A percentile compares a stretch with the other conserved stretches of the same genome.
phyloP scores from a whole-genome alignment of 2,888 invertebrate species.

The Altica lythri region DNA sequence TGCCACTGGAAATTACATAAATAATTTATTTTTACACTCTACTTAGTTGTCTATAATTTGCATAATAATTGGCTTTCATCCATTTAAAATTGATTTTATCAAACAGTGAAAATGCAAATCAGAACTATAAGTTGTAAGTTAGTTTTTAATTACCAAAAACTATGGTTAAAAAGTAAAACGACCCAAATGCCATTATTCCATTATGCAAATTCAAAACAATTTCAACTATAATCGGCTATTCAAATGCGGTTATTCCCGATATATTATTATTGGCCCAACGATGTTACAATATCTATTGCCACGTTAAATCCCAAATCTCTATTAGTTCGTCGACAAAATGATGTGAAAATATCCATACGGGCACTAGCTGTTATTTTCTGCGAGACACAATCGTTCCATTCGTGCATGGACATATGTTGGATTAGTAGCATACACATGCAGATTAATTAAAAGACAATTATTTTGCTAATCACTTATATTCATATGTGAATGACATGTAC shows the following conservation, averaged over 20 bases:
- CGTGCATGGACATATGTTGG: neutral
- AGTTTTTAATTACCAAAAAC: neutral
- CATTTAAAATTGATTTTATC: no score
- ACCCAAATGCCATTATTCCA: constrained; percentile 14
- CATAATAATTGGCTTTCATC: no score
- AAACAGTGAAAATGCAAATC: neutral
- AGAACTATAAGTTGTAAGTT: no score
- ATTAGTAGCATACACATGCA: neutral
- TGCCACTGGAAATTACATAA: no score
- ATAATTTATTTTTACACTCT: no score
- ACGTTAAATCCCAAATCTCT: constrained; percentile 16
- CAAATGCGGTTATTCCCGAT: constrained; percentile 22
- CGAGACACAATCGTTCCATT: constrained; percentile 1
- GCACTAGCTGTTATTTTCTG: constrained; percentile 9
- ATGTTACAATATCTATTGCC: constrained; percentile 8
- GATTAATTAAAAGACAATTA: constrained; percentile 1
- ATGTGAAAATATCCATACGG: constrained; percentile 22
- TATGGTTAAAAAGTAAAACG: neutral
- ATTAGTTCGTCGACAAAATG: constrained; percentile 15
- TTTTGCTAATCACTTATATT: neutral
- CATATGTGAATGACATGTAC: no score
- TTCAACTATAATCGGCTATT: constrained; percentile 13
- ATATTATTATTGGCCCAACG: constrained; percentile 11
- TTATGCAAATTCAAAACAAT: constrained; percentile 23
- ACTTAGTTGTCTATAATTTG: no score